Conservation (phyloP, 2,113 vertebrate species). For the Calonectris borealis region DNA sequence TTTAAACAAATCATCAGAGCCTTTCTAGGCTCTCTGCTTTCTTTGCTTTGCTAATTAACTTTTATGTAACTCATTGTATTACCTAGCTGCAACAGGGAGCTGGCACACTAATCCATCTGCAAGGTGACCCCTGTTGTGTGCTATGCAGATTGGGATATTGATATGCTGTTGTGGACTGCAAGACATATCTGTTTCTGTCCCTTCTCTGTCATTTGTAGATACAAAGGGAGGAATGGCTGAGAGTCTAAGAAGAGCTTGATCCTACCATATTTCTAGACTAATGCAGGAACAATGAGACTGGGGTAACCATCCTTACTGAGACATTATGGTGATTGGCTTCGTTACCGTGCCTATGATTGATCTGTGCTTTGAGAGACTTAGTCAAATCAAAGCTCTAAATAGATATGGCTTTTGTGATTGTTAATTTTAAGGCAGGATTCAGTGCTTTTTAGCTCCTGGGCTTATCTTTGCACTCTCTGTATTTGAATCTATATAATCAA, state of each 20-base stretch:
- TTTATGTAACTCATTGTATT: slow-evolving; percentile 30
- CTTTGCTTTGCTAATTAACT: slow-evolving; percentile 65
- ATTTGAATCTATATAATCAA: slow-evolving; percentile 42
- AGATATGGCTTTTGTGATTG: slow-evolving; percentile 46
- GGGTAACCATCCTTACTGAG: slow-evolving; percentile 19
- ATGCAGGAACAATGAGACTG: slow-evolving; percentile 10
- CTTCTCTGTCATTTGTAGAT: slow-evolving; percentile 29
- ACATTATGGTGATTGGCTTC: slow-evolving; percentile 11
- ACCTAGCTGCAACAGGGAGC: slow-evolving; percentile 31
- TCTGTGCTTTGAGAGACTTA: slow-evolving; percentile 36
- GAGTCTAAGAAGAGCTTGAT: slow-evolving; percentile 30
- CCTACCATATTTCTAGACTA: not conserved
- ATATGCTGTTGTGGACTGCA: slow-evolving; percentile 39
- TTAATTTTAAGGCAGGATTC: slow-evolving; percentile 51
- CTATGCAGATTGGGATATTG: slow-evolving; percentile 48
- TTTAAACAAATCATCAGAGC: slow-evolving; percentile 42
- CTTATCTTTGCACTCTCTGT: slow-evolving; percentile 34
- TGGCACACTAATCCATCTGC: slow-evolving; percentile 52
- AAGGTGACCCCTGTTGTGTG: slow-evolving; percentile 56
- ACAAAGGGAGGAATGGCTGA: slow-evolving; percentile 23
- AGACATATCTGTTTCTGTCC: slow-evolving; percentile 34
- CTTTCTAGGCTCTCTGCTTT: slow-evolving; percentile 19
- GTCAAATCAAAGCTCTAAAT: slow-evolving; percentile 58
- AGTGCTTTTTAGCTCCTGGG: not conserved
- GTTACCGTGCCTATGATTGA: not conserved